A percentile compares a stretch with the other conserved stretches of the same genome.
Evolutionary conservation across 2,888 invertebrate genomes (phyloP).

Genomic region (Chrysopilus asiliformis): DNA sequence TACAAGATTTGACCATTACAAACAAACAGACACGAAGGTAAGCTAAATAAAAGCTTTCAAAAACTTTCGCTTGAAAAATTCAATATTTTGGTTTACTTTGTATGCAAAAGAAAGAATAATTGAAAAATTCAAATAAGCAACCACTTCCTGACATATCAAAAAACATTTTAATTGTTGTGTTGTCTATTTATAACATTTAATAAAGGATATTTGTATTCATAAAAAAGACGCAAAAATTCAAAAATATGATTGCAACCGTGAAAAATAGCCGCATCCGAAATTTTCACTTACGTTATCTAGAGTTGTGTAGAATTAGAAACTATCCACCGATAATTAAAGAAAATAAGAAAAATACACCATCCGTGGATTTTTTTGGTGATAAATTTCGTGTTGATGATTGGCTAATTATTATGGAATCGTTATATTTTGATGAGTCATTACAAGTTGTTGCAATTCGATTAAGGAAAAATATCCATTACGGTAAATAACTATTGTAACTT

Average conservation of each 20-base stretch:
- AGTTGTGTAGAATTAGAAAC: slow-evolving; percentile 32
- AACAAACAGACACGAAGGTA: too few relatives aligned
- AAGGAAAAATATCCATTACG: slow-evolving; percentile 32
- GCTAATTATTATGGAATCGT: slow-evolving; percentile 58
- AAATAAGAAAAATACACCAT: slow-evolving; percentile 37
- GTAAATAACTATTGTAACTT: slow-evolving; percentile 17
- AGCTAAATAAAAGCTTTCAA: too few relatives aligned
- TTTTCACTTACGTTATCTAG: slow-evolving; percentile 33
- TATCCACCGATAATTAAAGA: slow-evolving; percentile 25
- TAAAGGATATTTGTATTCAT: too few relatives aligned
- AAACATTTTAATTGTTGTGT: too few relatives aligned
- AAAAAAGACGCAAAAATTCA: too few relatives aligned
- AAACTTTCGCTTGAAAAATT: too few relatives aligned
- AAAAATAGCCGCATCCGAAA: slow-evolving; percentile 23
- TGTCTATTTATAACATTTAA: too few relatives aligned
- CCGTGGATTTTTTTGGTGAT: slow-evolving; percentile 58
- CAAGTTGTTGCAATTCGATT: slow-evolving; percentile 54
- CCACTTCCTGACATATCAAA: too few relatives aligned
- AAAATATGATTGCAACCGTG: not conserved
- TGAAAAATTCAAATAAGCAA: too few relatives aligned
- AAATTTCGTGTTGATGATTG: slow-evolving; percentile 63
- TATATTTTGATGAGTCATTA: slow-evolving; percentile 56
- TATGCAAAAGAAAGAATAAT: too few relatives aligned
- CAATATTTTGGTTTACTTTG: too few relatives aligned
- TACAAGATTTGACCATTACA: too few relatives aligned